Percentiles rank a stretch among this genome's conserved stretches.
Conservation (phyloP, 2,797 vertebrate genomes). For the Sebastes minor region DNA sequence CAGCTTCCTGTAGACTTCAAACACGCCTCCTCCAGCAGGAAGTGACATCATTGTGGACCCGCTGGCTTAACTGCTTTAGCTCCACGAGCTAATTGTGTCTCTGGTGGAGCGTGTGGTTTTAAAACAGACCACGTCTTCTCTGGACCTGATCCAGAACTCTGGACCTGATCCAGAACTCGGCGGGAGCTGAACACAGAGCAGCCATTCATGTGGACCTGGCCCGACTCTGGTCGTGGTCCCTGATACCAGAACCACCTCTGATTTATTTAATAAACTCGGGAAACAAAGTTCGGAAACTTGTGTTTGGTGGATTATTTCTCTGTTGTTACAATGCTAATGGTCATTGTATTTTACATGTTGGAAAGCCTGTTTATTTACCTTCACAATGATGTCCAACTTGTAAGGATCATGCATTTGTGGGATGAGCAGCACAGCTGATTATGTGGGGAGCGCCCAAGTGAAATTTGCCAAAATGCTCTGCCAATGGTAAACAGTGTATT, state of each 20-base stretch:
- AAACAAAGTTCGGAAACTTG: fast-evolving
- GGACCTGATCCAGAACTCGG: background rate
- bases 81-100: conserved; percentile 60
- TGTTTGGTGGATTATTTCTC: no score
- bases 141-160: background rate
- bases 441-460: no score
- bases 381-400: no score
- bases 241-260: background rate
- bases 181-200: conserved; percentile 8
- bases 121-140: background rate
- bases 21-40: conserved; percentile 35
- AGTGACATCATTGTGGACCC: conserved; percentile 64
- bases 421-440: no score
- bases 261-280: no score
- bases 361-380: no score
- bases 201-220: background rate
- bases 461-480: no score
- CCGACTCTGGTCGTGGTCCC: background rate
- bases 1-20: conserved; percentile 19
- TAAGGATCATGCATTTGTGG: no score
- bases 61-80: conserved; percentile 35
- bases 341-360: no score
- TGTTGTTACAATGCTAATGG: no score
- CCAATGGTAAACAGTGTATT: no score
- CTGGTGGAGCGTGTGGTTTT: conserved; percentile 49